These are phyloP conservation scores for Semibalanus balanoides DNA, from an alignment of 1,140 invertebrate genomes.

Conservation along the genomic window DNA sequence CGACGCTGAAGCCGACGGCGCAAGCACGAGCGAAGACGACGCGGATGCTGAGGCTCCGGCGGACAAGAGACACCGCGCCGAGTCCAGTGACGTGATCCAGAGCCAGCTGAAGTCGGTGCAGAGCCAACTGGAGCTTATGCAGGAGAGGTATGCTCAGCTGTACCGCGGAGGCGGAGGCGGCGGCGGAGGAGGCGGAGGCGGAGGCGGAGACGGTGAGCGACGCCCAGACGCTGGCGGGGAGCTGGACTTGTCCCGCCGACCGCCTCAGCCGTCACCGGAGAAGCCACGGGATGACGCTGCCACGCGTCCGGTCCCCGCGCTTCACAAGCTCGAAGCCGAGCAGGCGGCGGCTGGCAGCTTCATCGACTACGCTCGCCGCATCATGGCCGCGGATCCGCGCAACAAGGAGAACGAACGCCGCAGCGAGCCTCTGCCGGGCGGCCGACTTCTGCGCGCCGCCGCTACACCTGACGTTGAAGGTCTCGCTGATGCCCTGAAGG, in stretches of 20 bases:
- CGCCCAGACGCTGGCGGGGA: neutral
- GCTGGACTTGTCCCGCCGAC: constrained; percentile 8
- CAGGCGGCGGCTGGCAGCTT: neutral
- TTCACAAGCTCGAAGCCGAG: neutral
- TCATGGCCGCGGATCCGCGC: neutral
- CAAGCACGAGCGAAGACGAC: constrained; percentile 49
- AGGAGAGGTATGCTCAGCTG: constrained; percentile 57
- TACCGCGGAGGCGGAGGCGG: constrained; percentile 13
- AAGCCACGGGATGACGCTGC: neutral
- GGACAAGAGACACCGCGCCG: constrained; percentile 18
- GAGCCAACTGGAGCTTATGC: constrained; percentile 75
- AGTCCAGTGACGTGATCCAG: constrained; percentile 16
- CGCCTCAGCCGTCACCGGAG: constrained; percentile 11
- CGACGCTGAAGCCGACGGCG: constrained; percentile 17
- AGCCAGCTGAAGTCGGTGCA: constrained; percentile 68
- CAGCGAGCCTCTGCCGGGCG: neutral
- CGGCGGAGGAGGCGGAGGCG: no score
- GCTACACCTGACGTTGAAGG: constrained; percentile 48
- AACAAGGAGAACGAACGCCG: neutral
- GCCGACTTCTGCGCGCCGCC: no score
- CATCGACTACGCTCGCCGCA: neutral
- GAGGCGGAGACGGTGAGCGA: constrained; percentile 4
- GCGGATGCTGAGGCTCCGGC: constrained; percentile 35
- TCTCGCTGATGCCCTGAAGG: constrained; percentile 72
- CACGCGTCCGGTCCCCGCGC: neutral